Base-by-base conservation (phyloP, 2,888 invertebrate genomes). In the Luffia ferchaultella region DNA sequence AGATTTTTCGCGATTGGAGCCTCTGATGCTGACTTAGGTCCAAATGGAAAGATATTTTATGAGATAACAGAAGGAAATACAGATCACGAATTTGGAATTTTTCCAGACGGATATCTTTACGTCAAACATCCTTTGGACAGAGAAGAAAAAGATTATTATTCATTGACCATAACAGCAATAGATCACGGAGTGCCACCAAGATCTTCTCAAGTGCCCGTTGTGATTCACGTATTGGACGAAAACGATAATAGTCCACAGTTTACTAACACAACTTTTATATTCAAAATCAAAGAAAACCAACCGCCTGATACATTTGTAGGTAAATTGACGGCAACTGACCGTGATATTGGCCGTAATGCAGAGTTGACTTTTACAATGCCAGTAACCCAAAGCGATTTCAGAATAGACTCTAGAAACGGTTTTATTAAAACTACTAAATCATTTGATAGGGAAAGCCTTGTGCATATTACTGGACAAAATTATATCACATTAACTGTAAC, bases 191-290 rank as follows among this genome's bases (percentile, higher is more conserved):
- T 73, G 56, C 96, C 91, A 41, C 86, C 89, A 43, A 88, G 91
- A 65, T 93, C 90, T 49, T 95, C 97, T 0, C 88, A 92, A 47
- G 96, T 96, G 1, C 95, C 96, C 5, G 92, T 98, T 1, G 93
- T 96, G 16, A 92, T 98, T 55, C 95, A 96, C 66, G 90, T 98
- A 18, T 90, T 96, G 54, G 98, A 98, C 76, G 96, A 97, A 77
- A 98, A 99, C 73, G 98, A 98, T 76, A 96, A 97, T 71, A 89
- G 92, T 20, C 98, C 98, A 0, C 89, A 92, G 67, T 98, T 99
- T 74, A 90, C 91, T 1, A 95, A 97, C 62, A 88, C 90, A 20
- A 94, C 94, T 16, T 98, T 98, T 73, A 91, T 92, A 53, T 96
- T 97, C 67, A 93, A 90, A 69, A 89, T 98, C 16, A 89, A 91